Percentiles rank a stretch among this genome's conserved stretches.
These are phyloP conservation scores for Gila orcuttii DNA, from an alignment of 2,113 vertebrate genomes.

Conservation along the genomic window DNA sequence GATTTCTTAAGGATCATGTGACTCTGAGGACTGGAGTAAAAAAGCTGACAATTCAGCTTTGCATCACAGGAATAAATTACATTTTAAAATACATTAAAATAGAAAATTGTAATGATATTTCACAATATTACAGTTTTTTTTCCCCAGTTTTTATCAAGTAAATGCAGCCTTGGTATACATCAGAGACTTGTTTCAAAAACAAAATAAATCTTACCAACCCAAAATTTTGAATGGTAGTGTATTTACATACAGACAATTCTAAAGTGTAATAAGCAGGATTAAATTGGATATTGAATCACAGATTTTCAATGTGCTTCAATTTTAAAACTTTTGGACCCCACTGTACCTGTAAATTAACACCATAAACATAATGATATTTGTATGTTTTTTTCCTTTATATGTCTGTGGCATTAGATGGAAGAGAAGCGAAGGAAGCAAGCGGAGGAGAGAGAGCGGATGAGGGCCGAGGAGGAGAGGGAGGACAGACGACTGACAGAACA, in stretches of 20 bases:
- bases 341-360: neutral
- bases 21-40: neutral
- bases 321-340: neutral
- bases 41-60: neutral
- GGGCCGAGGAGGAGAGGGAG: constrained; percentile 82
- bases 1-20: neutral
- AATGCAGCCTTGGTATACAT: neutral
- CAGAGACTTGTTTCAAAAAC: neutral
- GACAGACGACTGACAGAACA: constrained; percentile 33
- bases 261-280: neutral
- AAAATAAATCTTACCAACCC: neutral
- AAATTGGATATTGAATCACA: neutral
- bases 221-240: neutral
- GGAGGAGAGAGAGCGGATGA: constrained; percentile 81
- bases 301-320: neutral
- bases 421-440: constrained; percentile 86
- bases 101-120: neutral
- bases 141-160: neutral
- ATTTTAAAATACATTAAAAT: neutral
- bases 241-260: neutral
- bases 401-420: constrained; percentile 77
- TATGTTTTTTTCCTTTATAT: neutral
- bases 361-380: neutral
- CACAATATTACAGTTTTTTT: neutral
- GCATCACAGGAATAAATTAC: neutral